Evolutionary conservation across 2,113 vertebrate genomes (phyloP).

Genomic region (Micronycteris hirsuta): DNA sequence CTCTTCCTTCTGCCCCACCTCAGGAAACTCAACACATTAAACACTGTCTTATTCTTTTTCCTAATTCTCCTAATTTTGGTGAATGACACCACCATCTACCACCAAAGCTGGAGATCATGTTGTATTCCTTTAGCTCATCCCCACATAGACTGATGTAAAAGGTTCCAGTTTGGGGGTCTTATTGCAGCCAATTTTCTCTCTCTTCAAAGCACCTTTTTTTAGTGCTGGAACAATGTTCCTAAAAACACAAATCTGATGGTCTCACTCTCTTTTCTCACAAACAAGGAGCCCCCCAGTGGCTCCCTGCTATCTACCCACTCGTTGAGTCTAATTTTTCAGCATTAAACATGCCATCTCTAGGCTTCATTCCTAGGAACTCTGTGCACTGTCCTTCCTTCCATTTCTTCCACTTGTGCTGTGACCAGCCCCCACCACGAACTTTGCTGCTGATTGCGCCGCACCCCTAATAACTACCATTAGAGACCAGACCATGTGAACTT

Average conservation of each 20-base stretch:
- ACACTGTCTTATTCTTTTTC: neutral
- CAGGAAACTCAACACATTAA: neutral
- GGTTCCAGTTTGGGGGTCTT: neutral
- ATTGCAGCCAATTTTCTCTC: neutral
- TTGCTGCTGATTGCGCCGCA: neutral
- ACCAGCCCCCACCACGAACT: neutral
- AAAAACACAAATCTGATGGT: neutral
- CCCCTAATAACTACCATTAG: neutral
- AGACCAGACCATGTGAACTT: neutral
- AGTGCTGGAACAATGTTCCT: neutral
- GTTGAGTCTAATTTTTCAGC: neutral
- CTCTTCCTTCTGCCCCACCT: neutral
- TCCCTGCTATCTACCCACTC: neutral
- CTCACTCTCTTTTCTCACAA: neutral
- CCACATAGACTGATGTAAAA: neutral
- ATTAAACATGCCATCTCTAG: neutral
- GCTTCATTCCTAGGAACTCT: neutral
- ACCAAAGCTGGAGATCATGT: neutral
- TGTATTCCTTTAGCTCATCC: neutral
- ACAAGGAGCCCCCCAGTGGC: neutral
- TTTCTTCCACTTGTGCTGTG: neutral
- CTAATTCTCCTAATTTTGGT: neutral
- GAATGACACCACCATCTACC: neutral
- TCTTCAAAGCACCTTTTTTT: neutral
- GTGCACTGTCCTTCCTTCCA: neutral